Evolutionary conservation across 1,140 invertebrate species (phyloP), one percentile per base, ranked within the genome.

Genomic region (Bombus waltoni): DNA sequence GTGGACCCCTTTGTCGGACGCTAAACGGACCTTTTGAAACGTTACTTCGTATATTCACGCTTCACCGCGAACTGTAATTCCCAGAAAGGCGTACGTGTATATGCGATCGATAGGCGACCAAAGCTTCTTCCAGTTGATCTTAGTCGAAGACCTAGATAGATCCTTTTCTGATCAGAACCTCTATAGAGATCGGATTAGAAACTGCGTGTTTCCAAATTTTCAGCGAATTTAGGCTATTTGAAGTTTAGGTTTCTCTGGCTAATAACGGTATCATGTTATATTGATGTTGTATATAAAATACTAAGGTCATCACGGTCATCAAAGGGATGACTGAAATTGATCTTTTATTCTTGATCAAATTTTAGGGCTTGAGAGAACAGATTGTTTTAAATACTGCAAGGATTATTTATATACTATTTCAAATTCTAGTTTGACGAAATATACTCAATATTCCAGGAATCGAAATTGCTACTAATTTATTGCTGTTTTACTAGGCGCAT

Each of bases 1-100:
- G 79, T 90, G 88, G 83, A 77, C 47, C 68, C 90, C 87, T 94
- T 94, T 94, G 92, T 94, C 86, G 81, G 75, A 87, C 73, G 83
- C 57, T 85, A 84, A 85, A 85, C 81, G 85, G 83, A 81, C 82
- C 76, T 88, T 88, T 81, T 82, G 75, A 73, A 87, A 78, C 86
- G 76, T 89, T 91, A 92, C 68, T 91, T 90, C 89, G 88, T 88
- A 38, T 68, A 68, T 68, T 74, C 82, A 83, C 85, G 93, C 92
- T 92, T 85, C 53, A 88, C 44, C 38, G 84, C 66, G 70, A 28
- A 70, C 35, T 75, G 28, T 65, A 85, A 22, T 38, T 65, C 2
- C 62, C 32, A 38, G 65, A 70, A 80, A 74, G 44, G 72, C 73
- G 70, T 59, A 40, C 13, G 35, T 76, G 53, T 76, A 75, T 81